Base-by-base conservation (phyloP, 2,888 invertebrate genomes). In the Tricholauxania praeusta region DNA sequence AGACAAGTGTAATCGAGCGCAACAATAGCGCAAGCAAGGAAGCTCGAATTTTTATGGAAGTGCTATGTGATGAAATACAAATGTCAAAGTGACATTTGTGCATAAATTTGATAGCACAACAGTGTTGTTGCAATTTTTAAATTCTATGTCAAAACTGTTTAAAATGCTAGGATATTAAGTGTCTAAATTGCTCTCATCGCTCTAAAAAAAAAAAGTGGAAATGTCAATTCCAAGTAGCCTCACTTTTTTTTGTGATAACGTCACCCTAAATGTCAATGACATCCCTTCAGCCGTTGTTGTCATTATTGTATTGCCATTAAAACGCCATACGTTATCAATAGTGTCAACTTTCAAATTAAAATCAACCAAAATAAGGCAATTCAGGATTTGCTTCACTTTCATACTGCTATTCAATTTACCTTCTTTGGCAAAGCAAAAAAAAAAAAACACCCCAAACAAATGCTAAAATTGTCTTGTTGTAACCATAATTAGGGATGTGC, bases 261-360 rank as follows among this genome's bases (percentile, higher is more conserved):
- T 63, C 63, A 70, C 53, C 52, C 63, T 55, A 17, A 63, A 39
- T 53, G 52, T 12, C 69, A 28, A 12, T 60, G 65, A 49, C 63
- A 63, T 19, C 49, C 48, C 17, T 19, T 7, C 28, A 19, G 55
- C 28, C 12, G 28, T 28, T 19, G 22, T 28, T 62, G 32, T 47
- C 5, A 5, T 62, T 53, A 28, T 49, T 6, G 48, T 28, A 62
- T 39, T 70, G 62, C 53, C 28, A 70, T 70, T 70, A 63, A 63
- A 63, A 17, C 12, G 55, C 52, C 63, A 71, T 71, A 71, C 71
- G 63, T 63, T 64, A 48, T 63, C 63, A 53, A 63, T 71, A 63
- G 55, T 71, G 71, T 63, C 71, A 64, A 63, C 71, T 63, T 71
- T 71, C 63, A 63, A 63, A 64, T 55, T 51, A 48, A 47, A 39